Evolutionary conservation across 2,888 invertebrate genomes (phyloP).

Genomic region (Clivina fossor): DNA sequence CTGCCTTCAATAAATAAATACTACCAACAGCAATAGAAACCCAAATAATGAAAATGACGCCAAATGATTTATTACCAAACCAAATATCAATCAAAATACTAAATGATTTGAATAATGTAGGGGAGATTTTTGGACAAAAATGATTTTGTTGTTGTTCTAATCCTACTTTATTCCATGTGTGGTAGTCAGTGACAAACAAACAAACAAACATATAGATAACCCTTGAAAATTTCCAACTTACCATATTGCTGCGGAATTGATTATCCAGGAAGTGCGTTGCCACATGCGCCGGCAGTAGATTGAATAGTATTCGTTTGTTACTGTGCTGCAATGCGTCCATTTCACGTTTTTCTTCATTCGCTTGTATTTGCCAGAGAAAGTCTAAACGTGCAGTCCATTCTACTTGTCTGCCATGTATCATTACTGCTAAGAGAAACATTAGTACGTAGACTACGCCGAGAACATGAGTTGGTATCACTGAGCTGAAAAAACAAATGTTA

Average conservation of each 20-base stretch:
- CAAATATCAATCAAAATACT: conserved; percentile 4
- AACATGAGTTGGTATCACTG: conserved; percentile 76
- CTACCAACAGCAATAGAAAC: too few species aligned
- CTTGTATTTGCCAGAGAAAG: conserved; percentile 82
- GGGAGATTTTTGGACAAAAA: conserved; percentile 14
- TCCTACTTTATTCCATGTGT: background rate
- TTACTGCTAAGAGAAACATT: conserved; percentile 79
- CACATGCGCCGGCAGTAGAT: conserved; percentile 87
- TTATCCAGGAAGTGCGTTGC: conserved; percentile 90
- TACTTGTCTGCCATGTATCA: conserved; percentile 81
- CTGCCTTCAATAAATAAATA: too few species aligned
- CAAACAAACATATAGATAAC: conserved; percentile 1
- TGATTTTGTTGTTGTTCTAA: background rate
- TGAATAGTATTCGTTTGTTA: conserved; percentile 85
- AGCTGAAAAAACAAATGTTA: conserved; percentile 52
- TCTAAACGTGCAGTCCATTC: conserved; percentile 89
- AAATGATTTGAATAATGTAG: conserved; percentile 7
- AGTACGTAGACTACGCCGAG: conserved; percentile 77
- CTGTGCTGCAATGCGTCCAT: conserved; percentile 92
- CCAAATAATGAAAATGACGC: too few species aligned
- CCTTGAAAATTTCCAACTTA: conserved; percentile 48
- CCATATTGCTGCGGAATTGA: conserved; percentile 86
- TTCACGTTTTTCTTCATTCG: conserved; percentile 86
- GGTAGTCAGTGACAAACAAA: conserved; percentile 5
- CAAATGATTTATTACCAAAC: too few species aligned